Evolutionary conservation across 2,888 invertebrate species (phyloP), one percentile per base, ranked within the genome.

Genomic region (Trissolcus brochymenae): DNA sequence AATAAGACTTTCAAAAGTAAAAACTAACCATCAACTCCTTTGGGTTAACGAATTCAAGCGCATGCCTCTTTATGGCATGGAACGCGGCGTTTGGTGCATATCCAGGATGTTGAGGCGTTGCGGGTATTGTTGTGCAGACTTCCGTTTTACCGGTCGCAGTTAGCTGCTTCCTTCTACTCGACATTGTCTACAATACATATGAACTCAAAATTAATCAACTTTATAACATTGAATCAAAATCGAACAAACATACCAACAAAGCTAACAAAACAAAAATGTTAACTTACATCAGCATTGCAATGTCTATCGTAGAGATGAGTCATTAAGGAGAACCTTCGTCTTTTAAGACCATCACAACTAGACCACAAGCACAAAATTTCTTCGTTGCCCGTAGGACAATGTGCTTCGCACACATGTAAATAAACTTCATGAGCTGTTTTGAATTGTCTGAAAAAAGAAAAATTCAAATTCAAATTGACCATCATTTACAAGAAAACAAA

Each of bases 251-350:
- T 41, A n/a, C 2, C n/a, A n/a, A 2, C 6, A 2, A 35, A 35
- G 9, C 11, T 35, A 35, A 7, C 7, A 35, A 3, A 35, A 1
- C 35, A 9, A 43, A 41, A 43, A n/a, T 14, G 1, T 49, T 49
- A 11, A 43, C 88, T 89, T 86, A 95, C 95, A 84, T 94, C 94
- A 35, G 94, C 92, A 81, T 95, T 95, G 87, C 98, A 96, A 88
- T 99, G 99, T 79, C 97, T 95, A 90, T 99, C 99, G 84, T 95
- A 95, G 76, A 99, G 92, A 90, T 99, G 99, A 73, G 99, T 98
- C 93, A 98, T 96, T 43, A 99, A 91, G 0, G 99, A 99, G 91
- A 98, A 98, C 65, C 96, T 93, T 86, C 95, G 94, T 68, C 98
- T 90, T 67, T 95, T 95, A 89, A 98, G 93, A 51, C 94, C 93